These are phyloP conservation scores for Lutraria lutraria DNA, from an alignment of 2,888 invertebrate genomes.

Conservation along the genomic window DNA sequence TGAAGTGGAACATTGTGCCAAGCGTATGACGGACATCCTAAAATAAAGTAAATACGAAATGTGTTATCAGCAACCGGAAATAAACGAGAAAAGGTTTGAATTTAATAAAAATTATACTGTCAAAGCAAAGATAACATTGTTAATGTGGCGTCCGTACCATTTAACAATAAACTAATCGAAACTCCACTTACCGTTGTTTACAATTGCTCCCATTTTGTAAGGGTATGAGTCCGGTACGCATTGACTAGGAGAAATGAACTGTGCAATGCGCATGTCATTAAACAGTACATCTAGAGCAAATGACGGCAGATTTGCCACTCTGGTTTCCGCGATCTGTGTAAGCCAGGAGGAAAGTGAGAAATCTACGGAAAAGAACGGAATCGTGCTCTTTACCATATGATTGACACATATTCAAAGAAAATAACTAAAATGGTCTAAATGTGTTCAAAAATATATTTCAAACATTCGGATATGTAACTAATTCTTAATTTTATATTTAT, in stretches of 20 bases:
- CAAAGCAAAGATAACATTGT: no score
- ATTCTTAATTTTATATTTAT: no score
- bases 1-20: not conserved
- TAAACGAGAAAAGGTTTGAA: no score
- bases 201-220: conserved; percentile 54
- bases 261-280: conserved; percentile 60
- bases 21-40: conserved; percentile 59
- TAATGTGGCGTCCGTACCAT: not conserved
- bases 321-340: not conserved
- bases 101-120: no score
- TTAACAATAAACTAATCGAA: not conserved
- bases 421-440: no score
- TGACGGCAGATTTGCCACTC: conserved; percentile 29
- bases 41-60: not conserved
- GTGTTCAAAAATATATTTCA: no score
- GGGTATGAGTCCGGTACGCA: conserved; percentile 60
- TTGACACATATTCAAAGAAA: no score
- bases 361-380: not conserved
- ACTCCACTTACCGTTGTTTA: conserved; percentile 30
- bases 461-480: no score
- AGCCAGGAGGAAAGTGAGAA: conserved; percentile 23
- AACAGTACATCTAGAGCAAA: conserved; percentile 60
- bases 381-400: no score
- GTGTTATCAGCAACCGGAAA: no score
- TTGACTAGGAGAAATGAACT: conserved; percentile 43